These are phyloP conservation scores for Chrysogorgia sp. DNA, from an alignment of 92 coral and sea anemone genomes.

Conservation along the genomic window DNA sequence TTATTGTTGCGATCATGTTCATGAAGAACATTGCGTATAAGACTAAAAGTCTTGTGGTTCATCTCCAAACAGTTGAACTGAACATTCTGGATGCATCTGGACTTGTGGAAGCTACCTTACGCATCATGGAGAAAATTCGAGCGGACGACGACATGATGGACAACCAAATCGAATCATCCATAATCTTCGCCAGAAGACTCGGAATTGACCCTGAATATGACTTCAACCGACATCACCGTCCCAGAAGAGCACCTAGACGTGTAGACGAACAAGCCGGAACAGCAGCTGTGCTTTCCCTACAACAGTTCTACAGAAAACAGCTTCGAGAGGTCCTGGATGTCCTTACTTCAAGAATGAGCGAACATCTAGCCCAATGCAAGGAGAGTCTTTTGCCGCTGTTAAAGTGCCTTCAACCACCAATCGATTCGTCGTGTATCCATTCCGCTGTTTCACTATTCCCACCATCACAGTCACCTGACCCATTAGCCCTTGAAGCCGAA, in stretches of 20 bases:
- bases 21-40: slow-evolving; percentile 35
- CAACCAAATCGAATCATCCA: slow-evolving; percentile 34
- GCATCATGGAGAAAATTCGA: slow-evolving; percentile 23
- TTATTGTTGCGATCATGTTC: slow-evolving; percentile 25
- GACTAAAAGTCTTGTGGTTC: slow-evolving; percentile 24
- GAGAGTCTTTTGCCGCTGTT: slow-evolving; percentile 23
- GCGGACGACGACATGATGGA: slow-evolving; percentile 34
- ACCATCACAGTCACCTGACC: slow-evolving; percentile 18
- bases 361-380: slow-evolving; percentile 25
- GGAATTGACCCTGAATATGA: slow-evolving; percentile 22
- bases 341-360: slow-evolving; percentile 28
- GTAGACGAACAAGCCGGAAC: slow-evolving; percentile 21
- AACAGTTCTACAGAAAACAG: slow-evolving; percentile 7
- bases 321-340: slow-evolving; percentile 30
- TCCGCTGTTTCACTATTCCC: slow-evolving; percentile 18
- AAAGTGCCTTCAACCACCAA: slow-evolving; percentile 14
- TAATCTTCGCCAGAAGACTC: slow-evolving; percentile 23
- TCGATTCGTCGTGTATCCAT: slow-evolving; percentile 7
- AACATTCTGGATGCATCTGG: slow-evolving; percentile 8
- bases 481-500: slow-evolving; percentile 35
- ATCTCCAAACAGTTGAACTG: slow-evolving; percentile 4
- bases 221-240: slow-evolving; percentile 29
- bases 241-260: slow-evolving; percentile 24
- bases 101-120: slow-evolving; percentile 16
- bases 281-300: slow-evolving; percentile 5